A percentile compares a stretch with the other conserved stretches of the same genome.
Evolutionary conservation across 2,888 invertebrate species (phyloP).

Genomic region (Plebejus melissa): DNA sequence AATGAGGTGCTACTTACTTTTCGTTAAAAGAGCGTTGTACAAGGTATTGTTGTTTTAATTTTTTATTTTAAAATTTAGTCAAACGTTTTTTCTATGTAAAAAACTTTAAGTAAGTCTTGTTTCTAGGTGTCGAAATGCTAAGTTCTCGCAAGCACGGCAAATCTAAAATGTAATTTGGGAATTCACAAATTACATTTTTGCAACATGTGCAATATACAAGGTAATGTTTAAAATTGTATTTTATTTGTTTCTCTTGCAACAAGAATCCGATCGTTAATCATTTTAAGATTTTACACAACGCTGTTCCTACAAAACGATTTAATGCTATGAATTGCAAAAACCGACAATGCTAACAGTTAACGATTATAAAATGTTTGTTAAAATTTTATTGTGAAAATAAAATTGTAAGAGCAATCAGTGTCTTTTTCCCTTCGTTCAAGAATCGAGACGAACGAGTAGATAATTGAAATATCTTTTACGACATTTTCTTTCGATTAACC

Average conservation of each 20-base stretch:
- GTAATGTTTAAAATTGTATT: neutral
- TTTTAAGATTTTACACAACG: neutral
- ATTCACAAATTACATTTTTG: too few relatives aligned
- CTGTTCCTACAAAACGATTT: neutral
- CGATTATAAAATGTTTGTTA: neutral
- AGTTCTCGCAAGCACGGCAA: too few relatives aligned
- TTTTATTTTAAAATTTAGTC: neutral
- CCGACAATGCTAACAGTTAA: neutral
- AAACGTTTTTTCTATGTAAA: neutral
- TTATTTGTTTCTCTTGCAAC: neutral
- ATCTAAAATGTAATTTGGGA: too few relatives aligned
- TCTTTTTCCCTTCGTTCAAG: neutral
- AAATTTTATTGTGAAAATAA: slow-evolving; percentile 15
- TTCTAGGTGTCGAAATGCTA: too few relatives aligned
- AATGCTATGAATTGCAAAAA: slow-evolving; percentile 6
- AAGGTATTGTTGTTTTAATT: neutral
- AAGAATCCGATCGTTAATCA: neutral
- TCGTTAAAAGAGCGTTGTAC: neutral
- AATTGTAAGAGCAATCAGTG: slow-evolving; percentile 23
- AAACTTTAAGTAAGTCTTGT: too few relatives aligned
- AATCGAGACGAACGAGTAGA: neutral
- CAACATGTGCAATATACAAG: neutral
- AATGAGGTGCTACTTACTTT: slow-evolving; percentile 9
- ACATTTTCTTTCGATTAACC: slow-evolving; percentile 9
- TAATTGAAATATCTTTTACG: slow-evolving; percentile 26